Evolutionary conservation across 2,113 vertebrate species (phyloP).

Genomic region (Mesocricetus auratus): DNA sequence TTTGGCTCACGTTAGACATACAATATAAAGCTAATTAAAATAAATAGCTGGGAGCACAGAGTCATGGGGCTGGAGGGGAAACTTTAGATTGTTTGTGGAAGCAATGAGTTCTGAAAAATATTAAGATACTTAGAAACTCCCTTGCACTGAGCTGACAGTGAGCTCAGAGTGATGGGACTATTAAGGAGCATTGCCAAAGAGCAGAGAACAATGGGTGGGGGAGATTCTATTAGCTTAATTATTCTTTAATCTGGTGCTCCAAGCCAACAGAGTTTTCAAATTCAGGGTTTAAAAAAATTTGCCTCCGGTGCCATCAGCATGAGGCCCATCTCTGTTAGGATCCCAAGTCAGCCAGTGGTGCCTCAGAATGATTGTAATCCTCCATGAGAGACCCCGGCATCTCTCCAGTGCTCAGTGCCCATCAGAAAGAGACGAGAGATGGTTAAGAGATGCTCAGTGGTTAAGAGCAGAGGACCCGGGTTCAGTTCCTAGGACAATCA

Average conservation of each 20-base stretch:
- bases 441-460: not conserved
- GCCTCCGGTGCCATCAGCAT: fast-evolving
- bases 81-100: conserved; percentile 66
- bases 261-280: not conserved
- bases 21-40: conserved; percentile 64
- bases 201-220: conserved; percentile 47
- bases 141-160: conserved; percentile 56
- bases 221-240: conserved; percentile 59
- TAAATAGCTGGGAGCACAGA: conserved; percentile 49
- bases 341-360: not conserved
- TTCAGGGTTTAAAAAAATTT: not conserved
- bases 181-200: conserved; percentile 45
- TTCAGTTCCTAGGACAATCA: not conserved
- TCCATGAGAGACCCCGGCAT: fast-evolving
- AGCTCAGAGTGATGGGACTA: conserved; percentile 59
- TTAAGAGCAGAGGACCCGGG: not conserved
- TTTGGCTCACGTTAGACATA: conserved; percentile 46
- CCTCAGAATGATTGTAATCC: not conserved
- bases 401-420: not conserved
- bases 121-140: conserved; percentile 71
- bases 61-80: conserved; percentile 37
- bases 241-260: conserved; percentile 58
- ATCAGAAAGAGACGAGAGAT: not conserved
- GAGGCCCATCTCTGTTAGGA: not conserved
- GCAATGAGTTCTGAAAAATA: conserved; percentile 70